Evolutionary conservation across 2,888 invertebrate species (phyloP).

Genomic region (Sarcophaga variegata): DNA sequence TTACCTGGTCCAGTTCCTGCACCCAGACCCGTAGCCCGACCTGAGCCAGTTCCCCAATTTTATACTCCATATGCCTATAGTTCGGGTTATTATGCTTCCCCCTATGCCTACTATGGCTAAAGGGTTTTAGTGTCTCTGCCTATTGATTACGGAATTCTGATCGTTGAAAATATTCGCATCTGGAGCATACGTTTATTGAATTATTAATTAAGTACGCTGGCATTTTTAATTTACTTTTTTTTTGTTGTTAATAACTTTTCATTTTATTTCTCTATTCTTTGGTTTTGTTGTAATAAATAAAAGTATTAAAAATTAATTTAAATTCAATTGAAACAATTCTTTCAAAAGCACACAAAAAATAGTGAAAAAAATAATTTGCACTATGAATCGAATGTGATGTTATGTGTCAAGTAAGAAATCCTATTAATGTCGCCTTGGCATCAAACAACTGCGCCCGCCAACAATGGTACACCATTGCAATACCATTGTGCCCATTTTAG

Average conservation of each 20-base stretch:
- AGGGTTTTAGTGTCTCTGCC: neutral
- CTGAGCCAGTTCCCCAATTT: slow-evolving; percentile 76
- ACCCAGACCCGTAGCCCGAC: slow-evolving; percentile 60
- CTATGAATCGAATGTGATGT: too few relatives aligned
- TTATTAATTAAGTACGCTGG: slow-evolving; percentile 10
- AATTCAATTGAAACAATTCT: too few relatives aligned
- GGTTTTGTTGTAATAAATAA: slow-evolving; percentile 37
- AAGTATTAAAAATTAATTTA: neutral
- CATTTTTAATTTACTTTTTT: slow-evolving; percentile 13
- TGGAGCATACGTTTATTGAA: slow-evolving; percentile 2
- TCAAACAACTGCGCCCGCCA: too few relatives aligned
- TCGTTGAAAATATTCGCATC: neutral
- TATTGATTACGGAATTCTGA: slow-evolving; percentile 18
- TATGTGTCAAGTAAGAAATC: too few relatives aligned
- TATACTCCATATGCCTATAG: slow-evolving; percentile 77
- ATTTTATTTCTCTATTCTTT: neutral
- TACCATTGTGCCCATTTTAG: too few relatives aligned
- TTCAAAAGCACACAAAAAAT: too few relatives aligned
- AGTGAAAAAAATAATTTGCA: too few relatives aligned
- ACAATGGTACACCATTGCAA: too few relatives aligned
- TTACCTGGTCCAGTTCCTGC: slow-evolving; percentile 74
- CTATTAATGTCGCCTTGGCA: too few relatives aligned
- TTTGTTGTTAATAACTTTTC: neutral
- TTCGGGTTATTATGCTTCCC: slow-evolving; percentile 76
- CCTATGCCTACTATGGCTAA: slow-evolving; percentile 78